These are phyloP conservation scores for Linyphia triangularis DNA, from an alignment of 2,888 invertebrate species.

Conservation along the genomic window DNA sequence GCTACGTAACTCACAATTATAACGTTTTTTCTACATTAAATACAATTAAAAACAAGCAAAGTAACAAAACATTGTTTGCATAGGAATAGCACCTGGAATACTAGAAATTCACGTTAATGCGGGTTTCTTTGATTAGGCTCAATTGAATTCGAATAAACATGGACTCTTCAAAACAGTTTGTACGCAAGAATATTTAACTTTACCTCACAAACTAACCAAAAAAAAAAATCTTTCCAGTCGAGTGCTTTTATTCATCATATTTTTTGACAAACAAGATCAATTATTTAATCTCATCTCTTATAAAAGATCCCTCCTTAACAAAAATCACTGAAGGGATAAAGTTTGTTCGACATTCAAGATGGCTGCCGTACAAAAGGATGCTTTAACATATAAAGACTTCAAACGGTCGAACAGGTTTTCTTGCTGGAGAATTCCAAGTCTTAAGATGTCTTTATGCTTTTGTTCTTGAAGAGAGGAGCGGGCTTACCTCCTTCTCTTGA, in stretches of 20 bases:
- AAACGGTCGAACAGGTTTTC: slow-evolving; percentile 37
- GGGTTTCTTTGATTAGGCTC: neutral
- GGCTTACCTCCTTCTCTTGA: neutral
- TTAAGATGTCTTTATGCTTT: slow-evolving; percentile 11
- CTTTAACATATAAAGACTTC: neutral
- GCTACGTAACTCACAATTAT: too few relatives aligned
- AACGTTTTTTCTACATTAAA: too few relatives aligned
- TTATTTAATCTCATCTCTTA: slow-evolving; percentile 49
- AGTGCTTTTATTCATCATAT: slow-evolving; percentile 45
- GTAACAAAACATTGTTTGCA: too few relatives aligned
- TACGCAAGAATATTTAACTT: neutral
- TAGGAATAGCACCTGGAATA: too few relatives aligned
- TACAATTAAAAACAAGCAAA: too few relatives aligned
- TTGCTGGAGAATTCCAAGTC: slow-evolving; percentile 1
- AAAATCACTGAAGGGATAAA: slow-evolving; percentile 5
- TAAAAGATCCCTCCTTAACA: neutral
- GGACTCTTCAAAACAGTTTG: neutral
- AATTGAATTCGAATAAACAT: neutral
- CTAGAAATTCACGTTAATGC: too few relatives aligned
- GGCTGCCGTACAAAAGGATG: slow-evolving; percentile 35
- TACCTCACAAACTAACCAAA: neutral
- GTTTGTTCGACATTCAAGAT: neutral
- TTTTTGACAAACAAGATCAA: slow-evolving; percentile 48
- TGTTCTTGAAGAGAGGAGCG: slow-evolving; percentile 53
- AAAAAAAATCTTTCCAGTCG: slow-evolving; percentile 17